These are phyloP conservation scores for Tamandua tetradactyla DNA, from an alignment of 2,797 vertebrate genomes.

Conservation along the genomic window DNA sequence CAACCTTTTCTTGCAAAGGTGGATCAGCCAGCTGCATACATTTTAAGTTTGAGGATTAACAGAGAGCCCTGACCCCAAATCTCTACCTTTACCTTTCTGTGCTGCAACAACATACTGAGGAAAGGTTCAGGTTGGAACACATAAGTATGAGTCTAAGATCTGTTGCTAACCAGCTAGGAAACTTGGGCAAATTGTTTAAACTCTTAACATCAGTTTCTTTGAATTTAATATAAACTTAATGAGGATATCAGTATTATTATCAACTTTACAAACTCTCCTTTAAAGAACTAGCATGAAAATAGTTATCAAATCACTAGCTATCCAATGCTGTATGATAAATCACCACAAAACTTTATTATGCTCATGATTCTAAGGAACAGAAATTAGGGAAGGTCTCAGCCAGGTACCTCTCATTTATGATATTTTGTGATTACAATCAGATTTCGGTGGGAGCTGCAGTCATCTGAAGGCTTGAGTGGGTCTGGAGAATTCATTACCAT, in stretches of 20 bases:
- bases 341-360: neutral
- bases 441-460: neutral
- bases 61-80: neutral
- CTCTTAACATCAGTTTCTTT: neutral
- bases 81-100: neutral
- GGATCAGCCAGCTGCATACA: neutral
- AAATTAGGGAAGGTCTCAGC: neutral
- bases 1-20: conserved; percentile 14
- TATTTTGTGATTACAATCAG: neutral
- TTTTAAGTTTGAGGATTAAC: neutral
- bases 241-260: neutral
- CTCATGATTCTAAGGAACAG: neutral
- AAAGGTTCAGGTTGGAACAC: neutral
- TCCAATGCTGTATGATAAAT: neutral
- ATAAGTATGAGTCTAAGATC: neutral
- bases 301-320: neutral
- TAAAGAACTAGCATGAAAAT: neutral
- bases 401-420: neutral
- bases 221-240: neutral
- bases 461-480: neutral
- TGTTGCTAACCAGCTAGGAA: neutral
- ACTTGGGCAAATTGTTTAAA: neutral
- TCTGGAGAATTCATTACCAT: neutral
- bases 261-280: neutral
- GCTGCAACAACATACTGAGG: neutral